Percentiles rank a stretch among this genome's conserved stretches.
phyloP scores from a whole-genome alignment of 2,113 vertebrate species.

The Daphoenositta chrysoptera region DNA sequence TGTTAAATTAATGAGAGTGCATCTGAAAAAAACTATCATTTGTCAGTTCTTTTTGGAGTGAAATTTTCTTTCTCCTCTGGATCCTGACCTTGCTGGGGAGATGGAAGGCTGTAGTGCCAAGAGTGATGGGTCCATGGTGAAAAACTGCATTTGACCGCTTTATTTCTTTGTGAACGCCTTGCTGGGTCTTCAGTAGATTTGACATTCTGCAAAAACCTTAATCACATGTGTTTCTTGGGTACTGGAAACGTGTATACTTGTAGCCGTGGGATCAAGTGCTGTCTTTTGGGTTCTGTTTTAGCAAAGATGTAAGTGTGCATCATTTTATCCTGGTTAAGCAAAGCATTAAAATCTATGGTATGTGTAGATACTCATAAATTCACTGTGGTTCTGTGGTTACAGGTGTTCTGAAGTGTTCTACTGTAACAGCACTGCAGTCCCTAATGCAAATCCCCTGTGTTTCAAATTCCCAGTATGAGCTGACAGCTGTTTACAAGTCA shows the following conservation, averaged over 20 bases:
- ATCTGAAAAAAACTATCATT: neutral
- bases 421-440: neutral
- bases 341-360: neutral
- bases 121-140: neutral
- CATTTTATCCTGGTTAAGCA: neutral
- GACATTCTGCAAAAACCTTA: neutral
- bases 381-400: neutral
- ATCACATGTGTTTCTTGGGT: neutral
- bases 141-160: neutral
- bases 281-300: neutral
- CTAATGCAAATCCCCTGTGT: neutral
- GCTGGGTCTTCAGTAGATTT: neutral
- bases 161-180: neutral
- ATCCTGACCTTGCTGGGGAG: neutral
- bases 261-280: neutral
- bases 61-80: neutral
- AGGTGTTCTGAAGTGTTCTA: neutral
- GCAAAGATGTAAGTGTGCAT: neutral
- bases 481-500: neutral
- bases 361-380: neutral
- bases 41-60: neutral
- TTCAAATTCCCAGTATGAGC: neutral
- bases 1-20: neutral
- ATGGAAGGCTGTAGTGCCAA: neutral
- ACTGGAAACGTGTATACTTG: neutral